Evolutionary conservation across 2,797 vertebrate species (phyloP).

Genomic region (Aphelocoma californica): DNA sequence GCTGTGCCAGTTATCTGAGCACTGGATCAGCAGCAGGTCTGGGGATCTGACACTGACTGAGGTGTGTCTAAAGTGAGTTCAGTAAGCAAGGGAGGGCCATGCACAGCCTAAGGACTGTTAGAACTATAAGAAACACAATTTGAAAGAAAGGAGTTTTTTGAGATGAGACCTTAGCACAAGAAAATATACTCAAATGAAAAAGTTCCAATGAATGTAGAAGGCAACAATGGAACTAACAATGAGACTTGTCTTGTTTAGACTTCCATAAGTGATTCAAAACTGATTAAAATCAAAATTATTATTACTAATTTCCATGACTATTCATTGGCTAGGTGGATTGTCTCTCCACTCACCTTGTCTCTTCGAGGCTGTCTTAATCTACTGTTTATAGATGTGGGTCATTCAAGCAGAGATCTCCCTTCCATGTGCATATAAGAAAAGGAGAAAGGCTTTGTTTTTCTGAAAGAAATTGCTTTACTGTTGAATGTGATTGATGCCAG

Average conservation of each 20-base stretch:
- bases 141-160: neutral
- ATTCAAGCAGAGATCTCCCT: neutral
- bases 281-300: neutral
- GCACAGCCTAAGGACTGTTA: neutral
- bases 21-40: neutral
- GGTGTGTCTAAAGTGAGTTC: neutral
- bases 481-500: neutral
- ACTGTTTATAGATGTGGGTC: neutral
- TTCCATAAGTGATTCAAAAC: neutral
- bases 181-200: neutral
- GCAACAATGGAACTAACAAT: neutral
- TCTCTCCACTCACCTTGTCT: neutral
- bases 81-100: neutral
- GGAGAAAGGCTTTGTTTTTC: neutral
- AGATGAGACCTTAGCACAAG: neutral
- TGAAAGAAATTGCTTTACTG: neutral
- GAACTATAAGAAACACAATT: neutral
- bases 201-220: neutral
- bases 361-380: neutral
- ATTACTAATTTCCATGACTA: neutral
- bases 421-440: neutral
- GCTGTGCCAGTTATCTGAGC: neutral
- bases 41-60: neutral
- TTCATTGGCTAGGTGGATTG: neutral
- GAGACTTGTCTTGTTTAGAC: neutral